A percentile compares a stretch with the other conserved stretches of the same genome.
Evolutionary conservation across 2,797 vertebrate genomes (phyloP).

Genomic region (Peromyscus aztecus): DNA sequence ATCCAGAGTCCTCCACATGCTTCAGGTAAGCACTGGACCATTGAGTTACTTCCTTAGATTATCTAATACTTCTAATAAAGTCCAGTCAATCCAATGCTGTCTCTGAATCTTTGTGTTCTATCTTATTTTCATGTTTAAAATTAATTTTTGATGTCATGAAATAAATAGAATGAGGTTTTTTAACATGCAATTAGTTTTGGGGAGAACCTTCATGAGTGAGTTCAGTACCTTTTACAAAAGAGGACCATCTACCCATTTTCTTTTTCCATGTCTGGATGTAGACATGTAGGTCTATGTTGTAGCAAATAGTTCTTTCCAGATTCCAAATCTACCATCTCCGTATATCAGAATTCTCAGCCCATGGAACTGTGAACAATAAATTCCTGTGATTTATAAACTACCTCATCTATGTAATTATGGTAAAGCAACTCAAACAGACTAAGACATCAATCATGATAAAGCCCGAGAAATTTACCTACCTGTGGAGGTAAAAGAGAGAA

Average conservation of each 20-base stretch:
- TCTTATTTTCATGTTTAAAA: neutral
- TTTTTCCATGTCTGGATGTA: neutral
- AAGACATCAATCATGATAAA: neutral
- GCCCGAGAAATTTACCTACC: neutral
- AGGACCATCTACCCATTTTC: neutral
- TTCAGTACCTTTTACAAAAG: neutral
- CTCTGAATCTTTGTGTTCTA: neutral
- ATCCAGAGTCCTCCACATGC: neutral
- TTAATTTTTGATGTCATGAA: neutral
- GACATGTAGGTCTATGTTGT: neutral
- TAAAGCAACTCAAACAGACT: neutral
- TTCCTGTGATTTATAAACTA: neutral
- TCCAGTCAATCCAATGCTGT: neutral
- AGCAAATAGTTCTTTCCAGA: neutral
- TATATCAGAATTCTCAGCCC: neutral
- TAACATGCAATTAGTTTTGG: neutral
- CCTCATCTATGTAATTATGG: neutral
- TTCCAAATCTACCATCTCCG: neutral
- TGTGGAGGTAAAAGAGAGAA: neutral
- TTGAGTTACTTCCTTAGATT: neutral
- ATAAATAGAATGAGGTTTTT: neutral
- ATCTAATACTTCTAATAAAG: neutral
- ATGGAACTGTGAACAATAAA: neutral
- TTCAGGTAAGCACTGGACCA: neutral
- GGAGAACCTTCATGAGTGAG: neutral